Percentiles rank a stretch among this genome's conserved stretches.
Conservation (phyloP, 2,113 vertebrate genomes). For the Phrynosoma platyrhinos region DNA sequence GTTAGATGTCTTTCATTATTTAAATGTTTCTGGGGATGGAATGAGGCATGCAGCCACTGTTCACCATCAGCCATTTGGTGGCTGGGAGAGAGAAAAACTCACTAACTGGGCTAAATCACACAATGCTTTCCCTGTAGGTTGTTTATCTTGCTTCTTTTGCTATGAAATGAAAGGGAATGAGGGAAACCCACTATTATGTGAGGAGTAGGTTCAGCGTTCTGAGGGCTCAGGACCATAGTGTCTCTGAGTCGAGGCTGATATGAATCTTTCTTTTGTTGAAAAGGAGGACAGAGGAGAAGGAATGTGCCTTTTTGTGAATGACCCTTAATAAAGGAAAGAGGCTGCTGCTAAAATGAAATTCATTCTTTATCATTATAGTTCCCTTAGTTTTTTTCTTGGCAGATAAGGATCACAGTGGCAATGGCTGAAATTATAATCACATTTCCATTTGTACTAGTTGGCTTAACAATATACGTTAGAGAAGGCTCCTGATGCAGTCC, state of each 20-base stretch:
- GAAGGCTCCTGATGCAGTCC: not conserved
- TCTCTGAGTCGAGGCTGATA: not conserved
- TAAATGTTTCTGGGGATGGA: no score
- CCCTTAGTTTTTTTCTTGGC: not conserved
- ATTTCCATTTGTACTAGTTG: constrained; percentile 1
- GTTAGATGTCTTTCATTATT: not conserved
- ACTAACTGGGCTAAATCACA: constrained; percentile 62
- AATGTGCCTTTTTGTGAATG: constrained; percentile 62
- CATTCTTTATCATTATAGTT: constrained; percentile 53
- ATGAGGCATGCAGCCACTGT: not conserved
- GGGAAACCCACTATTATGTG: constrained; percentile 44
- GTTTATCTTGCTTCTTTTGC: constrained; percentile 52
- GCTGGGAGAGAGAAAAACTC: constrained; percentile 39
- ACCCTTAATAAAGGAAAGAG: constrained; percentile 53
- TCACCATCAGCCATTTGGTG: not conserved
- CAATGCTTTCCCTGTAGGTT: constrained; percentile 46
- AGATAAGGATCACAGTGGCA: not conserved
- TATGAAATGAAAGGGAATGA: constrained; percentile 49
- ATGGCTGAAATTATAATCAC: not conserved
- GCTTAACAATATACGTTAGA: not conserved
- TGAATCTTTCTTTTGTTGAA: constrained; percentile 1
- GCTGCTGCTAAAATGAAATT: constrained; percentile 50
- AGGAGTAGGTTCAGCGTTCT: not conserved
- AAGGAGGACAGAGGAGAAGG: constrained; percentile 26
- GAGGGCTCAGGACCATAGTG: not conserved